Evolutionary conservation across 2,797 vertebrate species (phyloP).

Genomic region (Phoeniculus purpureus): DNA sequence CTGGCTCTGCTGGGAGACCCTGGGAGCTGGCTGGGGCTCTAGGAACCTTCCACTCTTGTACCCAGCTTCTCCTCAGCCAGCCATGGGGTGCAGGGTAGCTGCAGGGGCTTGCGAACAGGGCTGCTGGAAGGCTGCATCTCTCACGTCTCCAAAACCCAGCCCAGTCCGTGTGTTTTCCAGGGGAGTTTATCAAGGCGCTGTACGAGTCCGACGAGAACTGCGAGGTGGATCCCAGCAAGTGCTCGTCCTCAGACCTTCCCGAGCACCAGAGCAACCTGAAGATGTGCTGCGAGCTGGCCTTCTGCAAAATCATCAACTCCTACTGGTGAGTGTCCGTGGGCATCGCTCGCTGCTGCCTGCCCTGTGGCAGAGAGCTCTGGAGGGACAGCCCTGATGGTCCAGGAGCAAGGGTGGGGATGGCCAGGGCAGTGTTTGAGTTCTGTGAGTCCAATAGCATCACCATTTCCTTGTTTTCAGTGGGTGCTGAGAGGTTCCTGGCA

Average conservation of each 20-base stretch:
- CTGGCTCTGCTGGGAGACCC: fast-evolving
- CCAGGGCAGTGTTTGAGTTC: background rate
- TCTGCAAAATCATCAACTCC: slow-evolving; percentile 99
- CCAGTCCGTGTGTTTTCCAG: slow-evolving; percentile 69
- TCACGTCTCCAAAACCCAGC: background rate
- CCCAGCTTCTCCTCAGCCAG: fast-evolving
- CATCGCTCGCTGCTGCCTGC: fast-evolving
- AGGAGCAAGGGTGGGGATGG: background rate
- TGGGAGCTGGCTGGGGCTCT: background rate
- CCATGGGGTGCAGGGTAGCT: fast-evolving
- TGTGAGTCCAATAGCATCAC: background rate
- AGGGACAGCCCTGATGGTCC: background rate
- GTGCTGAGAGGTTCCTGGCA: background rate
- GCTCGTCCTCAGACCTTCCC: slow-evolving; percentile 88
- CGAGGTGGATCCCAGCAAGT: slow-evolving; percentile 95
- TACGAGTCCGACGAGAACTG: slow-evolving; percentile 99
- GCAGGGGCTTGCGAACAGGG: background rate
- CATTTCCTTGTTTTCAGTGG: background rate
- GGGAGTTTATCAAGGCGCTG: slow-evolving; percentile 97
- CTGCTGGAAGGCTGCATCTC: background rate
- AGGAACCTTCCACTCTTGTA: fast-evolving
- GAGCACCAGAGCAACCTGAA: slow-evolving; percentile 98
- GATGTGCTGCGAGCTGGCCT: slow-evolving; percentile 98
- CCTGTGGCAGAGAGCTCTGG: background rate
- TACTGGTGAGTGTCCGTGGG: slow-evolving; percentile 80